phyloP scores from a whole-genome alignment of 2,888 invertebrate genomes.

The Macrophya annulata region DNA sequence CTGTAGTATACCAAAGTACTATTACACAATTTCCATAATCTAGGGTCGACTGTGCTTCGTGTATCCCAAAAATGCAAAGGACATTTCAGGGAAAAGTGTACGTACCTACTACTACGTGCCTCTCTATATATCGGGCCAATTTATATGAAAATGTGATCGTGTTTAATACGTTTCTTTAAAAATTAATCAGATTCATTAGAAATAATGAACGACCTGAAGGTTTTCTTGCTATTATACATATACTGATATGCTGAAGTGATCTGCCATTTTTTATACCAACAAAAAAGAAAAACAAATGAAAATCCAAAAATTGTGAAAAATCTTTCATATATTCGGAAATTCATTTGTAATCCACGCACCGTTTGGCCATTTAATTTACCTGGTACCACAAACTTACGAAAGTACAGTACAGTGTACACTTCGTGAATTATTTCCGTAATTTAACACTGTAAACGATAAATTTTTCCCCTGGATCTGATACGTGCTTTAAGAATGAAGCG shows the following conservation, averaged over 20 bases:
- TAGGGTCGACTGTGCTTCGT: conserved; percentile 21
- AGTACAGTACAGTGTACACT: neutral
- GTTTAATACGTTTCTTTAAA: conserved; percentile 30
- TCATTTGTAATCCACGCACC: neutral
- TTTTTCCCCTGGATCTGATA: conserved; percentile 9
- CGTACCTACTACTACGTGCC: neutral
- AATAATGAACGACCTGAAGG: neutral
- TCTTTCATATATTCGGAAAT: neutral
- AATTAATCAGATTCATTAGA: conserved; percentile 1
- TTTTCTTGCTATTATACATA: neutral
- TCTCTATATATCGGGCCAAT: conserved; percentile 15
- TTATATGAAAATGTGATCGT: conserved; percentile 33
- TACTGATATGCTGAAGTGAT: too few species aligned
- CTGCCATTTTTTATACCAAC: too few species aligned
- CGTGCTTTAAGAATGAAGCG: conserved; percentile 22
- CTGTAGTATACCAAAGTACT: conserved; percentile 25
- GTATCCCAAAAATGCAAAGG: conserved; percentile 45
- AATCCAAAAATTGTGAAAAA: neutral
- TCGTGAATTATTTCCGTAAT: neutral
- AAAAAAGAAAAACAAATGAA: too few species aligned
- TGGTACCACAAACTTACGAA: neutral
- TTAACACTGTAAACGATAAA: conserved; percentile 17
- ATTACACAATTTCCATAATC: conserved; percentile 52
- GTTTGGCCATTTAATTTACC: neutral
- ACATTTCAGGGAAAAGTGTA: conserved; percentile 11